A percentile compares a stretch with the other conserved stretches of the same genome.
These are phyloP conservation scores for Pocillopora damicornis DNA, from an alignment of 64 coral and sea anemone genomes.

Conservation along the genomic window DNA sequence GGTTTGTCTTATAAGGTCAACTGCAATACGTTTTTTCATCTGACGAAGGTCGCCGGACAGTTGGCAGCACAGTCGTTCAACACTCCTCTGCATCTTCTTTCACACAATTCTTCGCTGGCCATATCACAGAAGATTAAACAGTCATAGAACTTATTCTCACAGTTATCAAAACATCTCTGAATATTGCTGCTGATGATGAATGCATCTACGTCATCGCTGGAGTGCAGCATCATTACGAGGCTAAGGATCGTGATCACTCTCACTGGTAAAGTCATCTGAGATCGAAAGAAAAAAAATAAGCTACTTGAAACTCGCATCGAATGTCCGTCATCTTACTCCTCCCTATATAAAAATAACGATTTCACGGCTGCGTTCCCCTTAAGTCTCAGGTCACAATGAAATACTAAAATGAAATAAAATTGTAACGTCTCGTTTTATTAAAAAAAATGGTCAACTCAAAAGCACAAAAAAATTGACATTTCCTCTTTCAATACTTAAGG, in stretches of 20 bases:
- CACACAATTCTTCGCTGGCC: background rate
- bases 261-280: background rate
- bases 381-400: too few species aligned
- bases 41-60: background rate
- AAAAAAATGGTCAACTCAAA: too few species aligned
- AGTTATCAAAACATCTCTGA: constrained; percentile 1
- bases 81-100: background rate
- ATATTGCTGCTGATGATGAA: background rate
- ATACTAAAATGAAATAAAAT: too few species aligned
- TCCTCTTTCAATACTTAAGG: too few species aligned
- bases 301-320: background rate
- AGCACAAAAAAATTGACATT: too few species aligned
- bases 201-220: background rate
- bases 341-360: too few species aligned
- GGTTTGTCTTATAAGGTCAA: too few species aligned
- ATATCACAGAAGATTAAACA: constrained; percentile 6
- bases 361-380: too few species aligned
- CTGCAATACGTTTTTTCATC: background rate
- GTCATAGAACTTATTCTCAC: constrained; percentile 22
- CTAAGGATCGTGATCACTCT: background rate
- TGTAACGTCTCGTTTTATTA: too few species aligned
- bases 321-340: background rate
- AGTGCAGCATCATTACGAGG: background rate
- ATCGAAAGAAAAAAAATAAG: background rate
- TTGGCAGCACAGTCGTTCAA: background rate